Evolutionary conservation across 1,140 invertebrate genomes (phyloP), one percentile per base, ranked within the genome.

Genomic region (Aplysia californica): DNA sequence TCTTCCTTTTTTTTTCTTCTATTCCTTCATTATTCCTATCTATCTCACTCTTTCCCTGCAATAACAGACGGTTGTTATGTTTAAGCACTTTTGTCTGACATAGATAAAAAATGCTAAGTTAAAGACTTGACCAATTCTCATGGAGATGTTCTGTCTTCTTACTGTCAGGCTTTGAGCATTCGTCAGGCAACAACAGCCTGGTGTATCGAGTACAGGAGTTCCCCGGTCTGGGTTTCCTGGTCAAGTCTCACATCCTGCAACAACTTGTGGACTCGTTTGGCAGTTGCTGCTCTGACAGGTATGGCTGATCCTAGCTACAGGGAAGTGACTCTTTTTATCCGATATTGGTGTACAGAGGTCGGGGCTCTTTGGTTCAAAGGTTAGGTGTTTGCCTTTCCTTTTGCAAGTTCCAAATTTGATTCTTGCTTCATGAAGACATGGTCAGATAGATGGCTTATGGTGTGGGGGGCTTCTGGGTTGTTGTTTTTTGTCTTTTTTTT

Each of bases 121-220:
- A n/a, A n/a, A n/a, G n/a, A n/a, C n/a, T n/a, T n/a, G n/a, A n/a
- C n/a, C n/a, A n/a, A n/a, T n/a, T n/a, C n/a, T n/a, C n/a, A n/a
- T n/a, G n/a, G n/a, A n/a, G n/a, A n/a, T n/a, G n/a, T n/a, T n/a
- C n/a, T n/a, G n/a, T n/a, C n/a, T n/a, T n/a, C n/a, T n/a, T n/a
- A n/a, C n/a, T n/a, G n/a, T n/a, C 58, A 90, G 89, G 87, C 15
- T 90, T 84, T 84, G 82, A 86, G 59, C 78, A 70, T 50, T 68
- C 84, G 3, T 87, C 86, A 66, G 85, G 86, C 23, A 82, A 87
- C 59, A 77, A 75, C 6, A 65, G 67, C 33, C 59, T 82, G 0
- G 81, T 85, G 0, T 88, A 90, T 69, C 74, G 89, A 59, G 86
- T 88, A 10, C 79, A 85, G 58, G 85, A 86, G 4, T 88, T 90